Evolutionary conservation across 2,888 invertebrate species (phyloP), one percentile per base, ranked within the genome.

Genomic region (Abscondita cerata): DNA sequence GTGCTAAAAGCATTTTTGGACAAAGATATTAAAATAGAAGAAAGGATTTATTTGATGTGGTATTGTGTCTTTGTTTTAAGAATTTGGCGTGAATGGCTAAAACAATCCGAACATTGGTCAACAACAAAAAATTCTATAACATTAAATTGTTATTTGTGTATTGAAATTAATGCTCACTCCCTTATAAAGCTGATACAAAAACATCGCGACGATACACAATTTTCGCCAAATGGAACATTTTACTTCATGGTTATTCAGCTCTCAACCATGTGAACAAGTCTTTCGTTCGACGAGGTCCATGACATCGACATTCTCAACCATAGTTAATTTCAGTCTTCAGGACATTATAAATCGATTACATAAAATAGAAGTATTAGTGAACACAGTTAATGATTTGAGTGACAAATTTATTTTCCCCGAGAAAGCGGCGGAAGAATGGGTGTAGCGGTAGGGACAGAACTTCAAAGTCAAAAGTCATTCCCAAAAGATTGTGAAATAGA

Each of bases 81-180:
- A 52, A 46, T 66, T 3, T 70, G 70, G 70, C 40, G 68, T 41
- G 50, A 64, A 2, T 72, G 68, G 71, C 44, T 71, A 15, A 16
- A 16, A 11, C 20, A 50, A 8, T 59, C 57, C 13, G 33, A 66
- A 13, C 1, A 3, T 3, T 70, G 68, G 59, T 67, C 66, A 5
- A 46, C 67, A 68, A 73, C 62, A n/a, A n/a, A n/a, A n/a, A n/a
- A n/a, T n/a, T 69, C 67, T 52, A 59, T 71, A 11, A 67, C 67
- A 18, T 46, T 54, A 8, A 70, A 69, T 59, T 52, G 57, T 13
- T 68, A 68, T 40, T 12, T 56, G 6, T 64, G 62, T 52, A 54
- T 69, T 33, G 66, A 69, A 62, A 47, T 69, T 6, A 68, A 69
- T 59, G 63, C 52, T n/a, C 66, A 68, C 46, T 44, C 53, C 38